Evolutionary conservation across 2,797 vertebrate species (phyloP).

Genomic region (Halcyon chelicuti): DNA sequence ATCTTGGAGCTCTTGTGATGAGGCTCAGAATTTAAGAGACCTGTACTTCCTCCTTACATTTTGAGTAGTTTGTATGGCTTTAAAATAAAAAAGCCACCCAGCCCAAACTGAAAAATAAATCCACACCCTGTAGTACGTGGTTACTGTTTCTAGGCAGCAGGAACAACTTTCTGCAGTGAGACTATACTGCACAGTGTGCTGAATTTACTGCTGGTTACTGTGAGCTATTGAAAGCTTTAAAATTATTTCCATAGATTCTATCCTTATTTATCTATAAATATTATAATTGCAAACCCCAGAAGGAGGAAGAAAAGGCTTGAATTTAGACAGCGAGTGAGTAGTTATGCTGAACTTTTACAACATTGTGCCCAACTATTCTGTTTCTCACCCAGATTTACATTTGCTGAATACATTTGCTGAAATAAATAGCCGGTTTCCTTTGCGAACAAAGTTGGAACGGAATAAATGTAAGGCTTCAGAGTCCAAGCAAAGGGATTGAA

Average conservation of each 20-base stretch:
- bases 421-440: constrained; percentile 56
- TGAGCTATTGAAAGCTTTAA: neutral
- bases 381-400: constrained; percentile 49
- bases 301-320: neutral
- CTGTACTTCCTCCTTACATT: accelerated
- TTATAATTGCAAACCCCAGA: constrained; percentile 9
- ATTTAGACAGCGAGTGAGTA: neutral
- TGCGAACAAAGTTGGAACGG: constrained; percentile 13
- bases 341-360: constrained; percentile 9
- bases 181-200: neutral
- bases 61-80: neutral
- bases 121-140: neutral
- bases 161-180: neutral
- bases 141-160: neutral
- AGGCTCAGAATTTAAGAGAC: neutral
- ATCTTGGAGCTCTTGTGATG: neutral
- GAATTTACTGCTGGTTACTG: constrained; percentile 2
- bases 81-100: neutral
- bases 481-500: neutral
- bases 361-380: constrained; percentile 12
- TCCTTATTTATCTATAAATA: constrained; percentile 44
- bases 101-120: neutral
- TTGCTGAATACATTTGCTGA: constrained; percentile 54
- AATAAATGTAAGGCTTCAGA: constrained; percentile 42
- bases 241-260: constrained; percentile 9